Evolutionary conservation across 1,140 invertebrate species (phyloP).

Genomic region (Rhagoletis zephyria): DNA sequence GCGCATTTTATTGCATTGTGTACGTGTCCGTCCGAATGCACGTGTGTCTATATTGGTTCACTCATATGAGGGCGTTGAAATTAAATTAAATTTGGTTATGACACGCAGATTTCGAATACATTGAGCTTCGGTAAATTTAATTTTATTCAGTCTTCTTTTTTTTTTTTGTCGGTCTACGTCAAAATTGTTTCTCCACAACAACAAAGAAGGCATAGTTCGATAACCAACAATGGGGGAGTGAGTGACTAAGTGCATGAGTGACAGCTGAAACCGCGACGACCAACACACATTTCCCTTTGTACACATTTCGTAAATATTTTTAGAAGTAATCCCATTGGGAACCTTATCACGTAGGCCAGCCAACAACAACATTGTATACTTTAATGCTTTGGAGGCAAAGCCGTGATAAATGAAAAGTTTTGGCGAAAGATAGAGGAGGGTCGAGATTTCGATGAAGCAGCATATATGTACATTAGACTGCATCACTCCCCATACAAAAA

Average conservation of each 20-base stretch:
- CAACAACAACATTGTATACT: neutral
- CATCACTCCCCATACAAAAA: no score
- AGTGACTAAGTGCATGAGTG: neutral
- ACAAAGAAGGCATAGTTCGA: neutral
- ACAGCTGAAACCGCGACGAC: neutral
- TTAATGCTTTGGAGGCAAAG: neutral
- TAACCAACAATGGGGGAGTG: neutral
- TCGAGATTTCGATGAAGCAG: no score
- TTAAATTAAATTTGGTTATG: constrained; percentile 14
- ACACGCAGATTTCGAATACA: neutral
- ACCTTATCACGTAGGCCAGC: neutral
- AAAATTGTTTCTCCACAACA: neutral
- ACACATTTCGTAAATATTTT: neutral
- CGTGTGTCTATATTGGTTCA: neutral
- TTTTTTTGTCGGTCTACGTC: neutral
- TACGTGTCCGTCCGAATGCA: no score
- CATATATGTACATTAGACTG: no score
- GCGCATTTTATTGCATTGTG: no score
- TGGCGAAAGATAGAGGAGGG: neutral
- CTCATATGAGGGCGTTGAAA: constrained; percentile 17
- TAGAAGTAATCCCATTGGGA: neutral
- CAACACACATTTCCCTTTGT: neutral
- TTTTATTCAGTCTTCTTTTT: neutral
- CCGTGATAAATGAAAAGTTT: neutral
- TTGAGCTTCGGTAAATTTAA: neutral